Conservation (phyloP, 2,888 invertebrate genomes). For the Elegia similella region DNA sequence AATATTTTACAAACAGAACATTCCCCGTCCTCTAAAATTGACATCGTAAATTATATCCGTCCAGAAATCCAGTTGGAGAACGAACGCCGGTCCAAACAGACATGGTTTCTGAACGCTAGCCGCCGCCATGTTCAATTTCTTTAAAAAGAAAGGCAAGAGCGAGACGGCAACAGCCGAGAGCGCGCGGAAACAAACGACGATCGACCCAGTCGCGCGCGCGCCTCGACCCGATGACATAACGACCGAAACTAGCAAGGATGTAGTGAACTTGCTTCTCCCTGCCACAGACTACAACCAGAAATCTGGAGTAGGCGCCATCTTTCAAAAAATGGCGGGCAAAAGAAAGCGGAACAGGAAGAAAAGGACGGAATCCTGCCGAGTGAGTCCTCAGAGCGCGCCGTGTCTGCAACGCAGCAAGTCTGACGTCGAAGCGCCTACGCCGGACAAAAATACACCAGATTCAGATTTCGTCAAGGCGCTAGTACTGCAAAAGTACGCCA, state of each 20-base stretch:
- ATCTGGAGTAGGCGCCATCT: conserved; percentile 62
- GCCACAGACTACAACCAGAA: conserved; percentile 67
- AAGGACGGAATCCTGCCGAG: conserved; percentile 56
- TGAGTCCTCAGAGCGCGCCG: conserved; percentile 51
- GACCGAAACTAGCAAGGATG: conserved; percentile 65
- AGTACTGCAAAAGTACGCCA: conserved; percentile 72
- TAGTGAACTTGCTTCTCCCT: conserved; percentile 70
- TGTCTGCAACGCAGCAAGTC: conserved; percentile 53
- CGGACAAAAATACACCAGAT: conserved; percentile 61
- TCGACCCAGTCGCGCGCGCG: conserved; percentile 52
- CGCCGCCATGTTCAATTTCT: conserved; percentile 71
- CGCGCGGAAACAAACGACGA: conserved; percentile 48
- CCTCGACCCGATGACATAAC: conserved; percentile 53
- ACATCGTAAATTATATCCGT: conserved; percentile 13
- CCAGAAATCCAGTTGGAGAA: conserved; percentile 40
- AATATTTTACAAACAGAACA: conserved; percentile 15
- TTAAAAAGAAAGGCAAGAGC: conserved; percentile 73
- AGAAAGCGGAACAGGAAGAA: conserved; percentile 55
- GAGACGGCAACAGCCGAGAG: conserved; percentile 44
- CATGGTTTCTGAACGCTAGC: conserved; percentile 50
- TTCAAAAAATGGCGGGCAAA: conserved; percentile 75
- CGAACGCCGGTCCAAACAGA: conserved; percentile 45
- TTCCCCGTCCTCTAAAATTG: conserved; percentile 9
- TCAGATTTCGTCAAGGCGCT: conserved; percentile 65
- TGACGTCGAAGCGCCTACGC: conserved; percentile 37